phyloP scores from a whole-genome alignment of 2,888 invertebrate species.

The Macropis europaea region DNA sequence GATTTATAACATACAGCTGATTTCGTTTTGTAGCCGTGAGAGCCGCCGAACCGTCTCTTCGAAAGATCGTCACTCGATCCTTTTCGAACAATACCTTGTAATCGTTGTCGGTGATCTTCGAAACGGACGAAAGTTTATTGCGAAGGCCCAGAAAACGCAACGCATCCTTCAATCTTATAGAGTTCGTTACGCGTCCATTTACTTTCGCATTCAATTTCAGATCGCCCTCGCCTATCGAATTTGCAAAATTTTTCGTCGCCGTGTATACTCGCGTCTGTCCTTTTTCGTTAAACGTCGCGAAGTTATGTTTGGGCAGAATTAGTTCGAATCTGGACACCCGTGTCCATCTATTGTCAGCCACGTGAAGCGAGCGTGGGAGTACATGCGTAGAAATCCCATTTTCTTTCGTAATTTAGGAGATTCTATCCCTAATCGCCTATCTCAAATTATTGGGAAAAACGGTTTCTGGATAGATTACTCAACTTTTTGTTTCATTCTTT shows the following conservation, averaged over 20 bases:
- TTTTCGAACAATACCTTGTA: conserved; percentile 51
- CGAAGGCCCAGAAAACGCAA: conserved; percentile 60
- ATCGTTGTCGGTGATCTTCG: conserved; percentile 57
- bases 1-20: conserved; percentile 21
- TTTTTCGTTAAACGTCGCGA: too few relatives aligned
- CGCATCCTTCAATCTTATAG: conserved; percentile 49
- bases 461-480: too few relatives aligned
- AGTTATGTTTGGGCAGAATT: too few relatives aligned
- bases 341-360: too few relatives aligned
- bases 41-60: conserved; percentile 37
- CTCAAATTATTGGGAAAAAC: too few relatives aligned
- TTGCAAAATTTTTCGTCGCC: not conserved
- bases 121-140: conserved; percentile 64
- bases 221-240: conserved; percentile 7
- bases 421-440: too few relatives aligned
- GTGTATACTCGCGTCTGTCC: conserved; percentile 24
- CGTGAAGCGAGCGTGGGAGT: too few relatives aligned
- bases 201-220: conserved; percentile 4
- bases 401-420: too few relatives aligned
- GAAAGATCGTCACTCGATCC: conserved; percentile 46
- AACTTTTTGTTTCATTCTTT: too few relatives aligned
- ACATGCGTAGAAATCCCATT: too few relatives aligned
- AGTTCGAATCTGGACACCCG: too few relatives aligned
- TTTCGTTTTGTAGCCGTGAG: conserved; percentile 10
- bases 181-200: conserved; percentile 8